Evolutionary conservation across 2,797 vertebrate genomes (phyloP), one percentile per base, ranked within the genome.

Genomic region (Cossypha dichroa): DNA sequence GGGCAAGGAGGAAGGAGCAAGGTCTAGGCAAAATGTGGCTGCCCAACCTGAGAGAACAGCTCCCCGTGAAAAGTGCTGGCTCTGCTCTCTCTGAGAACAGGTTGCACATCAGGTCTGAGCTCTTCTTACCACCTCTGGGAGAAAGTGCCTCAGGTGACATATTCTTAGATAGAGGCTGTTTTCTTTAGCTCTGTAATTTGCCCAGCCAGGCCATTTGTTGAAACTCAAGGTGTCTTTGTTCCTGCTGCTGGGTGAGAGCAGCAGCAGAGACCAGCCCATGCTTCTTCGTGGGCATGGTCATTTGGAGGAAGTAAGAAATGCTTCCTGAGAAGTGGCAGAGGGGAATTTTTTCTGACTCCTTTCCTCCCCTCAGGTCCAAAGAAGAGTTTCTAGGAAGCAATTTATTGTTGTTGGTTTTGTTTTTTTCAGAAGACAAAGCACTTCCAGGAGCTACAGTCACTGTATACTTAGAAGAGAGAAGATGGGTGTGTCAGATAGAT

Each of bases 331-430:
- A 88, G 48, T 33, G 25, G 15, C 13, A 83, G 34, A 45, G 43
- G 78, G 51, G 28, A 72, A 21, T 77, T 63, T 26, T 56, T 28
- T 51, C 41, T 56, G 54, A 45, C 5, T 86, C 14, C 20, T 83
- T 80, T 85, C 29, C 25, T 91, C 51, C 34, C 13, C n/a, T 83
- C 26, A 21, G 5, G 11, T 77, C 52, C 21, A 59, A 76, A 91
- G 16, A 87, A 58, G 9, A 9, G 5, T 62, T 91, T 85, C 38
- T 89, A 77, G 82, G 60, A 95, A 94, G 48, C 17, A 80, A 49
- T 70, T n/a, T 25, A 17, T 17, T 76, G 16, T 23, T n/a, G 45
- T 38, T 0, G 0, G 4, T 36, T 85, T 52, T 8, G 31, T 9
- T 13, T 62, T 19, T 64, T 92, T 79, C 25, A n/a, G 46, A 92